Evolutionary conservation across 2,888 invertebrate species (phyloP), one percentile per base, ranked within the genome.

Genomic region (Cryptocephalus primarius): DNA sequence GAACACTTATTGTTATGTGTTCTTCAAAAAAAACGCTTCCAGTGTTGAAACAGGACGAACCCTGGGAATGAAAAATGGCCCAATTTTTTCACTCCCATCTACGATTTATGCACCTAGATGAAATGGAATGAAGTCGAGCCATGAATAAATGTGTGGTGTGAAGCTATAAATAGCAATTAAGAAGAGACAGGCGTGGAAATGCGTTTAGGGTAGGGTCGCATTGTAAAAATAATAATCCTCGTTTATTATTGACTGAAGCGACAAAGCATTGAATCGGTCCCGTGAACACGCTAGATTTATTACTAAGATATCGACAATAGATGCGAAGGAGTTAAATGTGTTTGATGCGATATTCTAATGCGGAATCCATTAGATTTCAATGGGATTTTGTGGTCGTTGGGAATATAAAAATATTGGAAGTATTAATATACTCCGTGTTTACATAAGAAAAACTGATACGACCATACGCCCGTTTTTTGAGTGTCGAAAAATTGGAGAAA

Each of bases 121-220:
- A 36, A 36, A 36, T 6, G 2, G 12, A 6, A 36, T 36, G 12
- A 6, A n/a, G 11, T 36, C 11, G 6, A 31, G n/a, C 12, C 42
- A 32, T 42, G 42, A 42, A 58, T 53, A 52, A 58, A 56, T 53
- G 59, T 55, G 55, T 57, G 54, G 58, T 60, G 61, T 56, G 60
- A 60, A 58, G 60, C 60, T 53, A 63, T 63, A 63, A 65, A 65
- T 62, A 63, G 60, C 60, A 64, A 64, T 65, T 65, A 63, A 56
- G 56, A 49, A 49, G 49, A 53, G 60, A 59, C 60, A 57, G 56
- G 54, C 54, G 54, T 56, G 55, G 55, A 57, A 56, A 60, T 58
- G 52, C 57, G 57, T 58, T 57, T 47, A 50, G 50, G 55, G 55
- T 48, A 50, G 57, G 50, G 50, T 45, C 48, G 53, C 41, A 52